Evolutionary conservation across 2,113 vertebrate genomes (phyloP).

Genomic region (Dipodomys merriami): DNA sequence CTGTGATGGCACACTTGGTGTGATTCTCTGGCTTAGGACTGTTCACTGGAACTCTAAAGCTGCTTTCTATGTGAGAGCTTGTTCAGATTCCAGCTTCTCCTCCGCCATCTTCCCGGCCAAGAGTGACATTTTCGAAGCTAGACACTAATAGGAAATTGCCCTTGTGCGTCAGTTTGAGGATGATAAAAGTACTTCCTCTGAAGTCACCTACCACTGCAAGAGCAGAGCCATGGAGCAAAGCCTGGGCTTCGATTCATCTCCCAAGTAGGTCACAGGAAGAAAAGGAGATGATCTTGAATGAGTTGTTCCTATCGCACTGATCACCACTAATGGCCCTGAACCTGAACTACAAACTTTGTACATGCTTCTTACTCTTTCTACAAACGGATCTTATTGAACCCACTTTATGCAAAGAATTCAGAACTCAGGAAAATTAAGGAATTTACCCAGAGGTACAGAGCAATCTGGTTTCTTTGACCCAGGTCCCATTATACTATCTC

Average conservation of each 20-base stretch:
- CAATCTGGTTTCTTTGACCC: not conserved
- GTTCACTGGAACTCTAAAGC: too few relatives aligned
- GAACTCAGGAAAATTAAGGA: not conserved
- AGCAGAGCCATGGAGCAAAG: not conserved
- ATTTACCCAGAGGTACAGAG: not conserved
- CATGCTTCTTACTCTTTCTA: not conserved
- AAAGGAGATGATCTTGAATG: not conserved
- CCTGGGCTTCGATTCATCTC: not conserved
- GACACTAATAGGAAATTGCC: not conserved
- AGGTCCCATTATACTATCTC: not conserved
- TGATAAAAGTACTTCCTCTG: conserved; percentile 1
- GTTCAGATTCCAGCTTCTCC: too few relatives aligned
- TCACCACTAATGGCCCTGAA: not conserved
- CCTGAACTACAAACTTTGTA: not conserved
- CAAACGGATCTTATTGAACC: not conserved
- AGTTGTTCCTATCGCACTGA: not conserved
- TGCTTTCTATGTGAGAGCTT: too few relatives aligned
- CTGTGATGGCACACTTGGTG: too few relatives aligned
- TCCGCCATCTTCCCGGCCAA: too few relatives aligned
- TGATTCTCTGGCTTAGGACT: too few relatives aligned
- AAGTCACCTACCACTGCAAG: not conserved
- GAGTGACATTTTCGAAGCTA: not conserved
- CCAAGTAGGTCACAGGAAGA: conserved; percentile 11
- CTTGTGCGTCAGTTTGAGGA: not conserved
- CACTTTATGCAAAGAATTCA: not conserved